Base-by-base conservation (phyloP, 2,888 invertebrate species). In the Monoplex corrugatus region DNA sequence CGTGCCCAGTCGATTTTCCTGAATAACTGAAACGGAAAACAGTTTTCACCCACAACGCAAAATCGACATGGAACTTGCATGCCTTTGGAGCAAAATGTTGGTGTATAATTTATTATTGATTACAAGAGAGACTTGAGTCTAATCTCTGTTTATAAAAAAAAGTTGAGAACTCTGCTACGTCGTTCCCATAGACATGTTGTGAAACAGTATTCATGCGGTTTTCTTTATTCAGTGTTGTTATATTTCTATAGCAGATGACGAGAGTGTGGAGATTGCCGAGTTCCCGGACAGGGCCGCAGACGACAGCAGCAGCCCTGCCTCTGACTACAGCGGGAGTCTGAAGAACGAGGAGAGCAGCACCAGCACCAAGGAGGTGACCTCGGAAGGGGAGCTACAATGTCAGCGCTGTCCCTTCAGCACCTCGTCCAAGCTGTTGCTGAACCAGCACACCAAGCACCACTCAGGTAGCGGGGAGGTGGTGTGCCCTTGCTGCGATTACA, bases 401-500 rank as follows among this genome's bases (percentile, higher is more conserved):
- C 83, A 83, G 43, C 57, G 82, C n/a, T 95, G 95, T 91, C 95
- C 94, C 28, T 95, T 92, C 90, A 93, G 93, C 85, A 93, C 94
- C 23, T 90, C 92, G 1, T 93, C 93, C 1, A 92, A 92, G 40
- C 92, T 92, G 86, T 92, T 91, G n/a, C 91, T 95, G 5, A 91
- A 91, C 23, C 91, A 91, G n/a, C 95, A 95, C 87, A 89, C 91
- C 85, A 87, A 91, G 35, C 92, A 92, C 50, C 95, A 95, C 90
- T 91, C 91, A 5, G 90, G 91, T 8, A 90, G 90, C 13, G 92
- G 91, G 72, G 92, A 93, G 72, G 89, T 92, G 28, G 89, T 86
- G 1, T 95, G 95, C 90, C 94, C 94, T 78, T 95, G 92, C 91
- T 95, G 95, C 91, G 94, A 94, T 89, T 95, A 91, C 91, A 93